Conservation (phyloP, 2,888 invertebrate genomes). For the Dolichomitus sp. region DNA sequence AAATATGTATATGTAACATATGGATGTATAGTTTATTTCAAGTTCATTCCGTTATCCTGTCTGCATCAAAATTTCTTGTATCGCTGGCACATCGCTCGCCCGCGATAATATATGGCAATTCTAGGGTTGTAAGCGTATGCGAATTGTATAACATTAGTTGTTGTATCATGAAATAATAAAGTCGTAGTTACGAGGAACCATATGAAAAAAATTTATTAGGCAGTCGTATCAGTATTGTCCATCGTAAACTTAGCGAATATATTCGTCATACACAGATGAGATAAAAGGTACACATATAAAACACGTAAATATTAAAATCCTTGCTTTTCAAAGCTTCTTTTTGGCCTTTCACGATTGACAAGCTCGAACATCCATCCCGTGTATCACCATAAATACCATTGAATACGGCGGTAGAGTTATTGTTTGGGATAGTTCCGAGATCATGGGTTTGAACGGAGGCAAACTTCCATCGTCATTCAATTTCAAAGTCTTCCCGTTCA, state of each 20-base stretch:
- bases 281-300: conserved; percentile 36
- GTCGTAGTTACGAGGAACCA: conserved; percentile 31
- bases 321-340: conserved; percentile 28
- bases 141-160: conserved; percentile 52
- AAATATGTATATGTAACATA: conserved; percentile 36
- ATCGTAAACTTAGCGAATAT: conserved; percentile 16
- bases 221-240: conserved; percentile 38
- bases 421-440: conserved; percentile 84
- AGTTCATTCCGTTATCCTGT: conserved; percentile 52
- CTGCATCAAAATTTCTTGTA: conserved; percentile 28
- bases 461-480: conserved; percentile 86
- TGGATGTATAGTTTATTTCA: conserved; percentile 37
- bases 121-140: conserved; percentile 43
- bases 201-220: conserved; percentile 29
- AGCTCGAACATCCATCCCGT: conserved; percentile 84
- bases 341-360: conserved; percentile 70
- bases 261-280: conserved; percentile 29
- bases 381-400: conserved; percentile 90
- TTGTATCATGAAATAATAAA: conserved; percentile 57
- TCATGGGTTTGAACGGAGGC: conserved; percentile 87
- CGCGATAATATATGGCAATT: neutral
- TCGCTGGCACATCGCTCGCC: neutral
- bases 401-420: conserved; percentile 89
- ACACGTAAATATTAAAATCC: conserved; percentile 60
- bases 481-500: conserved; percentile 89